phyloP scores from a whole-genome alignment of 2,113 vertebrate species.

The Lethenteron reissneri region DNA sequence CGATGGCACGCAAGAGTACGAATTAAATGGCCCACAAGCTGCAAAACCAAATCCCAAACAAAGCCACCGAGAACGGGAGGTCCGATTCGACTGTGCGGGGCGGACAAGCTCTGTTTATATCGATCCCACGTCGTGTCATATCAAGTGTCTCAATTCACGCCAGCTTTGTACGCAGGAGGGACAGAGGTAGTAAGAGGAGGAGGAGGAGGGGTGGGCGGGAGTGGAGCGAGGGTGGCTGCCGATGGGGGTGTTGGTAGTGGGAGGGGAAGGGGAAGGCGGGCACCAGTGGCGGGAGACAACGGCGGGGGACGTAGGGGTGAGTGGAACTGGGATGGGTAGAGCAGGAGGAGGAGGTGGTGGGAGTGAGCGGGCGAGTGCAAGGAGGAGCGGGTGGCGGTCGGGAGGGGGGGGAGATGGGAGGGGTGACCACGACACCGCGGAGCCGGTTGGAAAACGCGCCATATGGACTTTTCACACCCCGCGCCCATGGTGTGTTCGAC shows the following conservation, averaged over 20 bases:
- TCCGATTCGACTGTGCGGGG: too few relatives aligned
- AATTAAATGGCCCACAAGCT: too few relatives aligned
- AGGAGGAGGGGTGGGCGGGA: neutral
- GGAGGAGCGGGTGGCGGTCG: neutral
- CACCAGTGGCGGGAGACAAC: neutral
- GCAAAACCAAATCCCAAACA: too few relatives aligned
- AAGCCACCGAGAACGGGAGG: too few relatives aligned
- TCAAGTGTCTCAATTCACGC: too few relatives aligned
- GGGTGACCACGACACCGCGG: neutral
- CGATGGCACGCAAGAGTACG: too few relatives aligned
- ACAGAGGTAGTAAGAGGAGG: neutral
- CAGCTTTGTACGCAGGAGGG: too few relatives aligned
- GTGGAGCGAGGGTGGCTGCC: neutral
- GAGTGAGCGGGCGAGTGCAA: neutral
- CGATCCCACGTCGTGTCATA: too few relatives aligned
- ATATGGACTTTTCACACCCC: too few relatives aligned
- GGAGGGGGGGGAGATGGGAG: neutral
- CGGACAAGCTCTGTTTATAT: too few relatives aligned
- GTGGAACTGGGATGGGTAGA: neutral
- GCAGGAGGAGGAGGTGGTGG: neutral
- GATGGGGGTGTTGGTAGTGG: neutral
- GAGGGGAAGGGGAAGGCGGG: neutral
- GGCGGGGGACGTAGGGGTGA: neutral
- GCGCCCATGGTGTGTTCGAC: too few relatives aligned
- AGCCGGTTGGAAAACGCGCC: neutral